Base-by-base conservation (phyloP, 2,797 vertebrate genomes). In the Pristis pectinata region DNA sequence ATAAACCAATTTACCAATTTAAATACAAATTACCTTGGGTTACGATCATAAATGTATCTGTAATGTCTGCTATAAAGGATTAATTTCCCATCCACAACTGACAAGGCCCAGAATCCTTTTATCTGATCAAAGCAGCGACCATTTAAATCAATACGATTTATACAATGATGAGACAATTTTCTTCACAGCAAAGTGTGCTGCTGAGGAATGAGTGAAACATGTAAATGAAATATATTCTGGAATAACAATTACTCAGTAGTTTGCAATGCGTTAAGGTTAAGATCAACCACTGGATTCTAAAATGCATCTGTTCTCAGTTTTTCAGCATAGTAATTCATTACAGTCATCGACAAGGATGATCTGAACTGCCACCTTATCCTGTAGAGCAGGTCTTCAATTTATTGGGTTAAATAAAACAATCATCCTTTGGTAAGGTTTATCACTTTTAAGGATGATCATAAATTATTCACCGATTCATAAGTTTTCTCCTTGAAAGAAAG, bases 71-170 rank as follows among this genome's bases (percentile, higher is more conserved):
- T 87, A 34, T 59, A 30, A 56, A 59, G 11, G 49, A 87, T 34
- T 24, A 93, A 93, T 93, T 93, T 30, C 44, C 92, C 72, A 44
- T 93, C 53, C 92, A 74, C 24, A 93, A 93, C 49, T 93, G 67
- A 93, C 67, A 93, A 67, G 74, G 67, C 72, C 72, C 44, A 93
- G 41, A 72, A 74, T 49, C 64, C 67, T 72, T 93, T 93, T 93
- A 93, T 72, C 91, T 72, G 91, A 49, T 93, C 67, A 93, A 30
- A 93, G 41, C 72, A 74, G 41, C 10, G 27, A 27, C 67, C 41
- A 93, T 93, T 24, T 53, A 93, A 93, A 74, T 74, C 44, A 34
- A 15, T 11, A 53, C 53, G 92, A 72, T 49, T 93, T 93, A 74
- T 74, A 93, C 41, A 53, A 93, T 53, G 70, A 53, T 74, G 92